Evolutionary conservation across 1,140 invertebrate species (phyloP), one percentile per base, ranked within the genome.

Genomic region (Papilio dardanus): DNA sequence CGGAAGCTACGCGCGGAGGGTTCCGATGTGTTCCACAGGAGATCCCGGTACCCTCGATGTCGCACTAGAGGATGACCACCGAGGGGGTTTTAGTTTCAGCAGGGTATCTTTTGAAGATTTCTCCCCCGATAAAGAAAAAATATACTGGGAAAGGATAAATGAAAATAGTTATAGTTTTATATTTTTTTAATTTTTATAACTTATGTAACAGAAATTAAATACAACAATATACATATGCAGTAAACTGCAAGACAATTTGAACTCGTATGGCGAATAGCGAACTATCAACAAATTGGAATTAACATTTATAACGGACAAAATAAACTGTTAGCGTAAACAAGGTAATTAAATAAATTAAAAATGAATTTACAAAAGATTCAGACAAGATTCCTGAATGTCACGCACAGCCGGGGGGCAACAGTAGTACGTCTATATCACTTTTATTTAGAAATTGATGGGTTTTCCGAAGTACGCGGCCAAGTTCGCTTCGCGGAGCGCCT

Each of bases 401-500:
- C n/a, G n/a, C n/a, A n/a, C n/a, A n/a, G n/a, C n/a, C n/a, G n/a
- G n/a, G n/a, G n/a, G n/a, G n/a, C n/a, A n/a, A n/a, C n/a, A n/a
- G n/a, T n/a, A n/a, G n/a, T n/a, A n/a, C n/a, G n/a, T n/a, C n/a
- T n/a, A 74, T 79, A 54, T 21, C 1, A 54, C 19, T 21, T 24
- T 5, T 24, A 3, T 66, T 88, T 96, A 97, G 93, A 99, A 99
- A 94, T 99, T 99, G 91, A 99, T 99, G 28, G 99, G 96, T 94
- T 99, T 99, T 79, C 99, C 99, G 91, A 96, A 98, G 88, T 98
- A 99, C 2, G 99, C 99, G 21, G 97, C 96, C 37, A 99, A 90
- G 90, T 99, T 98, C 8, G 99, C 99, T 95, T 99, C 99, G 93
- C 99, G 96, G 73, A 99, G 95, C 1, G 99, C 99, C 94, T 99